Base-by-base conservation (phyloP, 1,140 invertebrate species). In the Rhopalosiphum padi region DNA sequence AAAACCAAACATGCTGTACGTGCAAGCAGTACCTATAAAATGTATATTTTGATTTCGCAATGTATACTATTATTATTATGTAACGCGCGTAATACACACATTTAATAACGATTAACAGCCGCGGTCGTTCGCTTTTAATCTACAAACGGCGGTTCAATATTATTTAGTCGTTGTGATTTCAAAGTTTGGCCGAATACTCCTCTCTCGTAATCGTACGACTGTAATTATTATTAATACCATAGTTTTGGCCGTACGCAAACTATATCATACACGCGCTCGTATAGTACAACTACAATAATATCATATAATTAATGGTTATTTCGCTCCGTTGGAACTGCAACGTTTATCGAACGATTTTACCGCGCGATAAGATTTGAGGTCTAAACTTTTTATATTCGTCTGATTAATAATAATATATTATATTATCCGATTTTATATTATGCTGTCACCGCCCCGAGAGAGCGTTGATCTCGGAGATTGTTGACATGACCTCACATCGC, bases 371-470 rank as follows among this genome's bases (percentile, higher is more conserved):
- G n/a, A 53, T 89, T 89, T 8, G 48, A 53, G 25, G 46, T 89
- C 37, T 21, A 22, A 37, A 23, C 23, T 21, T 15, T 25, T 23
- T 22, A 22, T 22, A 88, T 51, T 35, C 88, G 51, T 89, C 18
- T 55, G 43, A 87, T 87, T 87, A 87, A 22, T 48, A 87, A 37
- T n/a, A 87, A 46, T 87, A 87, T 46, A 87, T 86, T 86, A 87
- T 87, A 51, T 87, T 89, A 89, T 89, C 51, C 48, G 88, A 35
- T 89, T 55, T 53, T 55, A 48, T 87, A 87, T 35, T 48, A 51
- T 51, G 87, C 87, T 48, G 87, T 88, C 87, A 37, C 87, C 86
- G 86, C 86, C 87, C 35, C 88, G 89, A 90, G 53, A 90, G 89
- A 60, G 9, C 89, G 89, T 90, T 43, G 89, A 60, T 68, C 89